Base-by-base conservation (phyloP, 2,888 invertebrate genomes). In the Itoplectis maculator region DNA sequence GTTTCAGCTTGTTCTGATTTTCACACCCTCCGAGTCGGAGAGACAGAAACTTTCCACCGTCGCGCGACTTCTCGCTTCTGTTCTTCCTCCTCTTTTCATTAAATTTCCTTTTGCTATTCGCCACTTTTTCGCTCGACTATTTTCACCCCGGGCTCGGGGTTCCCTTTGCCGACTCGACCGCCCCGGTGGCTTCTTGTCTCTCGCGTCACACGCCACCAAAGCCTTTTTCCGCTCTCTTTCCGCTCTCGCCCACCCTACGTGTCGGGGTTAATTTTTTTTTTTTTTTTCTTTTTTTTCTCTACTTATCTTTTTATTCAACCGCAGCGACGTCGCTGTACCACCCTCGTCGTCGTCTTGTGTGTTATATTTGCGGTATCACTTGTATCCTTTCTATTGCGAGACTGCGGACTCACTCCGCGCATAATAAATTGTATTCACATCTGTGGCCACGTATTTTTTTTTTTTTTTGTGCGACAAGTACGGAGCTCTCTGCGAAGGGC, bases 361-460 rank as follows among this genome's bases (percentile, higher is more conserved):
- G 47, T 61, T 69, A 23, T 76, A 61, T 69, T 76, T 69, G 23
- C 59, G 47, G 45, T 59, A 13, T 29, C 47, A 20, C 59, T 56
- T 54, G 40, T 61, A 15, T 66, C 18, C 37, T 76, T 69, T 68
- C 35, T 37, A 47, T 61, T 37, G 47, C 65, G 6, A 29, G 5
- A 15, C 13, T 29, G 20, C 40, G 37, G 0, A 15, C 59, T 75
- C 79, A 77, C 80, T 74, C 69, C 45, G 77, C 45, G 77, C 75
- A 82, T 83, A 84, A 87, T 88, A 86, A 88, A 86, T 87, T 82
- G 76, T 72, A 77, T 76, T 76, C 76, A 79, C 20, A 79, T 80
- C 42, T 49, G n/a, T 61, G 23, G 37, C 47, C 42, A 11, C 40
- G 8, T 49, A 61, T 49, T 69, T 51, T 13, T 63, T 63, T 42